A percentile compares a stretch with the other conserved stretches of the same genome.
phyloP scores from a whole-genome alignment of 1,140 invertebrate genomes.

The Arctopsyche grandis region DNA sequence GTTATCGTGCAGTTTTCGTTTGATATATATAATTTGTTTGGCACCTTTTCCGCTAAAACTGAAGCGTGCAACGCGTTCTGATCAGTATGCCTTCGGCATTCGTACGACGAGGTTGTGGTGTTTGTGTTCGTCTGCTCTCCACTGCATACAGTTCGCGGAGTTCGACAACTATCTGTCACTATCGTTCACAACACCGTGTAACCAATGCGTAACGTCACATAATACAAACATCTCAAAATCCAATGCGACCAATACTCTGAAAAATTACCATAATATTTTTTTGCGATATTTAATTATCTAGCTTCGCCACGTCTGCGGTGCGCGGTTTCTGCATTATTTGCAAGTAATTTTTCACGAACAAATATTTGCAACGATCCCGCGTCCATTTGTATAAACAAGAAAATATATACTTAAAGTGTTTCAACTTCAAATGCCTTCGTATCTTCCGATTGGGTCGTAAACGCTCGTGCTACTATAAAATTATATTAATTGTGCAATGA shows the following conservation, averaged over 20 bases:
- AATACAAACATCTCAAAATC: no score
- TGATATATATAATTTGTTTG: not conserved
- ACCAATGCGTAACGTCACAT: no score
- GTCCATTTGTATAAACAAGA: constrained; percentile 9
- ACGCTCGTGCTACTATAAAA: not conserved
- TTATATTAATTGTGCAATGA: not conserved
- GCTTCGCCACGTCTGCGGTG: no score
- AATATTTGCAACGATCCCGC: not conserved
- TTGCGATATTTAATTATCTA: no score
- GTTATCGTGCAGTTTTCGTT: not conserved
- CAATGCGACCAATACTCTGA: no score
- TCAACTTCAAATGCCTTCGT: not conserved
- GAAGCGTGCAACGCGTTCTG: not conserved
- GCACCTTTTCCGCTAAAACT: constrained; percentile 22
- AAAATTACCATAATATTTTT: no score
- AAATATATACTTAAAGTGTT: not conserved
- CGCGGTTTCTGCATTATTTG: not conserved
- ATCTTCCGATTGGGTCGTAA: not conserved
- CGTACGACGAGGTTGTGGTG: not conserved
- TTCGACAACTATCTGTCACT: not conserved
- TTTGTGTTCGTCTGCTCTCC: not conserved
- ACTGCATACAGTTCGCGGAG: not conserved
- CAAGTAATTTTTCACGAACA: not conserved
- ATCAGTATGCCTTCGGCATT: not conserved
- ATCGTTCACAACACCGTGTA: no score